Base-by-base conservation (phyloP, 2,888 invertebrate genomes). In the Thecophora atra region DNA sequence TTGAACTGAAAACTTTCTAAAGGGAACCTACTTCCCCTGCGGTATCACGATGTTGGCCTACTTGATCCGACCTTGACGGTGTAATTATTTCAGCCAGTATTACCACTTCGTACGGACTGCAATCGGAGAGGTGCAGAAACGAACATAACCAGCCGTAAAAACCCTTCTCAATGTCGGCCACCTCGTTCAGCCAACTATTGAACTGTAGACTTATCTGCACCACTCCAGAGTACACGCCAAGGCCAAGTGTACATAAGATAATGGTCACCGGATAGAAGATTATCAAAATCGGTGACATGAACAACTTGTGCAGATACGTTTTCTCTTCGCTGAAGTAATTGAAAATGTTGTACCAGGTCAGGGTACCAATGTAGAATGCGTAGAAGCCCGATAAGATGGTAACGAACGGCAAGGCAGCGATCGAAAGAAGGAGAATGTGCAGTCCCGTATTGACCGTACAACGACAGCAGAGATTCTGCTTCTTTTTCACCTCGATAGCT, bases 91-190 rank as follows among this genome's bases (percentile, higher is more conserved):
- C 91, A 79, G 90, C 90, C 52, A 91, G 82, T 70, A 85, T 85
- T 13, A 85, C 83, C 71, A 85, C 85, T 82, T 93, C 92, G 84
- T 93, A 93, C 0, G 93, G 93, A 77, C 93, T 90, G 81, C 93
- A 93, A 79, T 93, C 91, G 19, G 92, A 91, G 78, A 93, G 87
- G 73, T 89, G 89, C 47, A 93, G 78, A 54, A 89, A 87, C 72
- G 90, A 89, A 81, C 93, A 93, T 21, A 93, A 85, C 92, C 93
- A 93, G 7, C 93, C 93, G 78, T 91, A 93, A 85, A 93, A 93
- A 0, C 93, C 93, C 84, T 93, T 93, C 79, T 93, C 93, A 80
- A 91, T 90, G 84, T 93, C 93, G 72, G 89, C 89, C 3, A 93
- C 89, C 85, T 92, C 92, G 78, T 90, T 90, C 82, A 89, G 88